These are phyloP conservation scores for Apteryx mantelli DNA, from an alignment of 2,113 vertebrate species.

Conservation along the genomic window DNA sequence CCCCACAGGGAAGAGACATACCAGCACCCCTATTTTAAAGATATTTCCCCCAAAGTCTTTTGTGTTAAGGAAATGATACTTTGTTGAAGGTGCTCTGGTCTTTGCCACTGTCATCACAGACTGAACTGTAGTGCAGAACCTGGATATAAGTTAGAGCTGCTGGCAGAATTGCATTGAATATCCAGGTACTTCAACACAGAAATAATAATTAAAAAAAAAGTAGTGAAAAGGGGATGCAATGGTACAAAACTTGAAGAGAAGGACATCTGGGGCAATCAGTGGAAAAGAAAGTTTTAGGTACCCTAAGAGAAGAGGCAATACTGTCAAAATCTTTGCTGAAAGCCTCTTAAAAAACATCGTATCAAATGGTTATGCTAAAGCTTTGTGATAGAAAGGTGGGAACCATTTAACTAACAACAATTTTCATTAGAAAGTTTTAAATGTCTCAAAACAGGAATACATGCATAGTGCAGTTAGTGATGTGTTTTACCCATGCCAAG, in stretches of 20 bases:
- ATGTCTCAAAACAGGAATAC: neutral
- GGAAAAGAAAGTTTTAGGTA: neutral
- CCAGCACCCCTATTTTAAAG: neutral
- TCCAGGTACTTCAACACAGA: neutral
- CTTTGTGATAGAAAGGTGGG: neutral
- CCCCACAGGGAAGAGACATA: neutral
- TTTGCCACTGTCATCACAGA: neutral
- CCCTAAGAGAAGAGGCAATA: neutral
- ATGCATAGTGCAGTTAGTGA: accelerated
- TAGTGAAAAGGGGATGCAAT: neutral
- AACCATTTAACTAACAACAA: neutral
- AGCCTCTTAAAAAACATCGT: neutral
- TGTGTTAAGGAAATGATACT: neutral
- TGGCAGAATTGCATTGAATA: neutral
- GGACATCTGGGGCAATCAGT: neutral
- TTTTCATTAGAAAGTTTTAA: neutral
- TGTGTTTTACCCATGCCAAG: slow-evolving; percentile 89
- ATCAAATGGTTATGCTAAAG: neutral
- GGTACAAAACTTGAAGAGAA: neutral
- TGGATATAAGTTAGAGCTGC: neutral
- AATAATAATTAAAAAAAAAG: neutral
- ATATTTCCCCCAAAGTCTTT: neutral
- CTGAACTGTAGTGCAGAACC: neutral
- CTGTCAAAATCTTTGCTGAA: neutral
- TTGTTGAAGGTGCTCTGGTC: neutral